Conservation (phyloP, 1,140 invertebrate species). For the Thalassaphorura encarpata region DNA sequence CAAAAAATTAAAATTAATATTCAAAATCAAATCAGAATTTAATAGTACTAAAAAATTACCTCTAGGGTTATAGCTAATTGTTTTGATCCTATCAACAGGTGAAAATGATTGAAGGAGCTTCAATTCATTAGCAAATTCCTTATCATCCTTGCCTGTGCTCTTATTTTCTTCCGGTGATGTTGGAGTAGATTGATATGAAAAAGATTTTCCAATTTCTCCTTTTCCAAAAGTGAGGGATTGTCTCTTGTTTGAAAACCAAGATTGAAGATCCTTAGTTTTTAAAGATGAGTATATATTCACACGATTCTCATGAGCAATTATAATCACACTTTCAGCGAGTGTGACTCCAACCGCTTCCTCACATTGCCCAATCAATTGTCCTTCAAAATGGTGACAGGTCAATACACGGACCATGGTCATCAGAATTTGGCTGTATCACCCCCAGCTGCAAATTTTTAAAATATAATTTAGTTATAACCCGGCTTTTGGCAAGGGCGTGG, state of each 20-base stretch:
- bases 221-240: not conserved
- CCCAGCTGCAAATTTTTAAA: too few species aligned
- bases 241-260: not conserved
- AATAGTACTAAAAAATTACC: not conserved
- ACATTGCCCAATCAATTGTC: constrained; percentile 52
- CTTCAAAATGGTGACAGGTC: constrained; percentile 56
- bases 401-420: constrained; percentile 56
- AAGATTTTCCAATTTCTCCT: not conserved
- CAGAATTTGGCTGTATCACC: too few species aligned
- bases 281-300: constrained; percentile 18
- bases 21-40: constrained; percentile 5
- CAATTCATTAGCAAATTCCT: constrained; percentile 5
- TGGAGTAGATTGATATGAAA: not conserved
- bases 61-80: constrained; percentile 13
- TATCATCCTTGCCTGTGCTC: not conserved
- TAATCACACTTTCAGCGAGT: constrained; percentile 40
- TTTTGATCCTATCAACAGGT: constrained; percentile 29
- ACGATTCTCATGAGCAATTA: constrained; percentile 25
- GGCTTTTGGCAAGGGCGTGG: too few species aligned
- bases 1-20: not conserved
- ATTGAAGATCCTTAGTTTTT: not conserved
- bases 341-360: constrained; percentile 53
- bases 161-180: not conserved
- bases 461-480: too few species aligned
- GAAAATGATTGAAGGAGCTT: constrained; percentile 23